These are phyloP conservation scores for Atherinomorus stipes DNA, from an alignment of 2,113 vertebrate species.

Conservation along the genomic window DNA sequence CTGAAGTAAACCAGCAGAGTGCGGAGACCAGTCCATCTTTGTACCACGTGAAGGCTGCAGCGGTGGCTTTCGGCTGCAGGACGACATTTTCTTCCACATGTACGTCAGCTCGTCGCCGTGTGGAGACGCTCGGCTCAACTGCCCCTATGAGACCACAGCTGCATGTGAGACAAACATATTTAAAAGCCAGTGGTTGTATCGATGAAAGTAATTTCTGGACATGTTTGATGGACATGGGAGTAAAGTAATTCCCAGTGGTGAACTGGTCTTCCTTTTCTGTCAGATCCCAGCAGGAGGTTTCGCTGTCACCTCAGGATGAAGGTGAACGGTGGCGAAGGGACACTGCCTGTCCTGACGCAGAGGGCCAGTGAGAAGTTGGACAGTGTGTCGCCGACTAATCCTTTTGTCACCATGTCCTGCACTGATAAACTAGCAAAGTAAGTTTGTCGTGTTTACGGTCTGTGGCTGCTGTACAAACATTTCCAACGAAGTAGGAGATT, in stretches of 20 bases:
- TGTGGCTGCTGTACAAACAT: too few relatives aligned
- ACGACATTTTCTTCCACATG: conserved; percentile 91
- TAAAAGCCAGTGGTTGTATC: accelerated
- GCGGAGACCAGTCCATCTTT: conserved; percentile 87
- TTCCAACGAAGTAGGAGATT: too few relatives aligned
- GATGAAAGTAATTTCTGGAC: background rate
- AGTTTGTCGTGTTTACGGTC: conserved; percentile 8
- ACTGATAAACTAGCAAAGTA: conserved; percentile 77
- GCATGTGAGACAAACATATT: conserved; percentile 53
- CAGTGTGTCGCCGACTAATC: background rate
- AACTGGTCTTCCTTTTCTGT: background rate
- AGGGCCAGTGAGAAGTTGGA: conserved; percentile 36
- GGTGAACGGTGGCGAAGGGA: conserved; percentile 72
- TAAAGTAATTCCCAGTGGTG: too few relatives aligned
- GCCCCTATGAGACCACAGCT: conserved; percentile 87
- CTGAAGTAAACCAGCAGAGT: conserved; percentile 76
- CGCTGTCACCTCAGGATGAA: conserved; percentile 66
- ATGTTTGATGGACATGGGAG: too few relatives aligned
- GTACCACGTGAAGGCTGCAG: conserved; percentile 80
- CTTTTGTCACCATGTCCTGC: conserved; percentile 67
- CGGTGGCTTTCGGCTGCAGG: conserved; percentile 86
- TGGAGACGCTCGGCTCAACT: conserved; percentile 94
- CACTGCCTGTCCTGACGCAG: conserved; percentile 53
- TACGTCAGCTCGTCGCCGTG: conserved; percentile 94
- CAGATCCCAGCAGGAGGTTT: conserved; percentile 61